Base-by-base conservation (phyloP, 2,888 invertebrate species). In the Cephus runcator region DNA sequence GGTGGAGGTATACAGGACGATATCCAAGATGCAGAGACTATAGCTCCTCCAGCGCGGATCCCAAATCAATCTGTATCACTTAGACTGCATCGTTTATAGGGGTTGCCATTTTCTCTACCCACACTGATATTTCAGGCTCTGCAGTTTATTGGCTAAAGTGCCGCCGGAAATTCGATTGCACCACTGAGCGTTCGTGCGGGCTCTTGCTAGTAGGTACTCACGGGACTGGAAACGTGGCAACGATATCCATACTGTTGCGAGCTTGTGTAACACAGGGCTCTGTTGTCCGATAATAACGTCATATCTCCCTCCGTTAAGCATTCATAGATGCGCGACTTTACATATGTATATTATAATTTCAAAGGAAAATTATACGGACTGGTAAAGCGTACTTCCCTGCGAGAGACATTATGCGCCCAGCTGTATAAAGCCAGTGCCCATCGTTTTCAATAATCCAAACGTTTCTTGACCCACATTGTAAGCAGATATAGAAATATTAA, bases 291-390 rank as follows among this genome's bases (percentile, higher is more conserved):
- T 23, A 56, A 56, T 56, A 56, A 56, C 56, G 56, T 56, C 71
- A 34, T 30, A 31, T n/a, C 34, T 68, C n/a, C 1, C 40, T 68
- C n/a, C 34, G 73, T n/a, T 73, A 76, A 73, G 73, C 76, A 76
- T 76, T 73, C 73, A 76, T 76, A 40, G 73, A 76, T 76, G 73
- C 73, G 73, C 34, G 69, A 69, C 76, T 34, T 36, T 76, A 76
- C 76, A 76, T 69, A 35, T 34, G 73, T 73, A 73, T 73, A 76
- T 76, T 76, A 76, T 76, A 76, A 56, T 76, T 76, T 76, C 76
- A 76, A 73, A 73, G 76, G 31, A 73, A 31, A 40, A 73, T 76
- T 76, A 76, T 73, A 73, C 76, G 68, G 76, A 40, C 76, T 34
- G 69, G 34, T 30, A 34, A 23, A 69, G 75, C 33, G 56, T 56